These are phyloP conservation scores for Ptychodera flava DNA, from an alignment of 35 echinoderm and acorn worm genomes.

Conservation along the genomic window DNA sequence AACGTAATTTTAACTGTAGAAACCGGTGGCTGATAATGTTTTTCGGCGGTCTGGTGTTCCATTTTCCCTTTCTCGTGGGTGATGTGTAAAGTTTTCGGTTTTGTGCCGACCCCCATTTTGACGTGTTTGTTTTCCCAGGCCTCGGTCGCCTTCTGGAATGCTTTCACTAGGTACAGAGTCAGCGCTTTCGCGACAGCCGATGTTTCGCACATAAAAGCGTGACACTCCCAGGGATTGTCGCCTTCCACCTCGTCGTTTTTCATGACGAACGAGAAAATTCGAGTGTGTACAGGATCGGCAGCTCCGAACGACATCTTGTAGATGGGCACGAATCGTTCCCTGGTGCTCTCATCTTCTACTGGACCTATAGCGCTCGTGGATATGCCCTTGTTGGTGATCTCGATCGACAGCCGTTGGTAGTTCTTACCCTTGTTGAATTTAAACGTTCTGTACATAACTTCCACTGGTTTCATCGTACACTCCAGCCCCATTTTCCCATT, in stretches of 20 bases:
- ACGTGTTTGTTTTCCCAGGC: not conserved
- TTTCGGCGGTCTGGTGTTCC: not conserved
- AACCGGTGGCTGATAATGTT: conserved; percentile 2
- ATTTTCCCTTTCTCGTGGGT: not conserved
- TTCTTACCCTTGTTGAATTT: conserved; percentile 10
- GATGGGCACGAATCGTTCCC: conserved; percentile 20
- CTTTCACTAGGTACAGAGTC: conserved; percentile 58
- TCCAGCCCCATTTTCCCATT: conserved; percentile 31
- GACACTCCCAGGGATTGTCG: conserved; percentile 55
- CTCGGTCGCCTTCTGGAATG: conserved; percentile 49
- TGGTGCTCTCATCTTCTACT: not conserved
- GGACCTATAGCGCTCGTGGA: not conserved
- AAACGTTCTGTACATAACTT: conserved; percentile 21
- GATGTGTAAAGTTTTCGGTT: conserved; percentile 13
- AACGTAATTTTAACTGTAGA: conserved; percentile 16
- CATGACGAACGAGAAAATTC: conserved; percentile 56
- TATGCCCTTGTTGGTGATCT: conserved; percentile 5
- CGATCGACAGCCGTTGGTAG: not conserved
- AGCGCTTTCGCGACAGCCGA: conserved; percentile 54
- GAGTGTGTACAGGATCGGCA: conserved; percentile 41
- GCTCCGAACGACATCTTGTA: conserved; percentile 72
- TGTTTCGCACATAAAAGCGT: conserved; percentile 79
- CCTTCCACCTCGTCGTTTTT: conserved; percentile 11
- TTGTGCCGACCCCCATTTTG: not conserved
- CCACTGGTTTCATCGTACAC: conserved; percentile 18